Base-by-base conservation (phyloP, 2,797 vertebrate genomes). In the Lithobates pipiens region DNA sequence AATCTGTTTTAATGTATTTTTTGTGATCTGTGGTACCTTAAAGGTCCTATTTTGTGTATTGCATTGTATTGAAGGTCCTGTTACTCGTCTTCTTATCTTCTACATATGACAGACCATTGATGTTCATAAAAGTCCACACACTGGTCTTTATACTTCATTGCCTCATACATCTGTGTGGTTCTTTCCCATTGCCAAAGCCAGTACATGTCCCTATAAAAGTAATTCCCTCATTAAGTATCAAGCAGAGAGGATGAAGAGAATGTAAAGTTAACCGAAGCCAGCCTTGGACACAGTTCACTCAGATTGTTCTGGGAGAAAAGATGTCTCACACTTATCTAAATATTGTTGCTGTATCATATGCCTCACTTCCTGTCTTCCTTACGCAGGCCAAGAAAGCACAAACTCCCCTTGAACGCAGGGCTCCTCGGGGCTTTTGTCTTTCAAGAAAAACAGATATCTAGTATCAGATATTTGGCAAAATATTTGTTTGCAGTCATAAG, bases 251-350 rank as follows among this genome's bases (percentile, higher is more conserved):
- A 91, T 92, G 88, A 90, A 89, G 88, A 88, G 75, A 89, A 89
- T 18, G 69, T 91, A 90, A 86, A 93, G 85, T 79, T 87, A 69
- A 57, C 76, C 29, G 61, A 77, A 73, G 86, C 89, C 90, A 89
- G 89, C 89, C 90, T 90, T 89, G 85, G 91, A 89, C 91, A 84
- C 82, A 89, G 90, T 91, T 94, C 92, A 92, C 90, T 90, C 90
- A 79, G 88, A 91, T 88, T 89, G 88, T 91, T 92, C 91, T 90
- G 90, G 90, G 88, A 91, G 92, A 94, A 90, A 92, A 93, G 92
- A 92, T 92, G 91, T 90, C 91, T 90, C 76, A 88, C 89, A 90
- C 91, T 93, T 91, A 92, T 93, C 93, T 92, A 93, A 94, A 95
- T 94, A 94, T 93, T 94, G 93, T 92, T 92, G 90, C 90, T 91